Conservation (phyloP, 2,113 vertebrate species). For the Lophura nycthemera region DNA sequence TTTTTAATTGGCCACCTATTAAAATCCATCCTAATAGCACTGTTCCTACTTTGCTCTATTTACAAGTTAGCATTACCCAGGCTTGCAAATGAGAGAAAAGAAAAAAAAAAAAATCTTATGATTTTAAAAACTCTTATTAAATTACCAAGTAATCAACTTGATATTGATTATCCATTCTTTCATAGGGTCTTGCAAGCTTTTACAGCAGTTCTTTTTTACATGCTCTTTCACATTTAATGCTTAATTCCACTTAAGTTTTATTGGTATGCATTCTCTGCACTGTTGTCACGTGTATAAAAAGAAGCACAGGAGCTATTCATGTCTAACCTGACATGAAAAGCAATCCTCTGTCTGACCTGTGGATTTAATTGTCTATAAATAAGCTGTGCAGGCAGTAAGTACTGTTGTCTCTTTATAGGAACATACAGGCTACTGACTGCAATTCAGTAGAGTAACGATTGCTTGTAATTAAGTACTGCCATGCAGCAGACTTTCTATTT, state of each 20-base stretch:
- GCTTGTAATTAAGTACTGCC: neutral
- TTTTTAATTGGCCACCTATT: neutral
- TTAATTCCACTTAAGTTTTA: neutral
- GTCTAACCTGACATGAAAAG: neutral
- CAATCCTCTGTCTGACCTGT: neutral
- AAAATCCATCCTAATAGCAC: neutral
- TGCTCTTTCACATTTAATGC: neutral
- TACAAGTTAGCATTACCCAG: neutral
- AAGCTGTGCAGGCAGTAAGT: neutral
- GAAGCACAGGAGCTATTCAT: neutral
- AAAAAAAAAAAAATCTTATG: neutral
- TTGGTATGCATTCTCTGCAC: neutral
- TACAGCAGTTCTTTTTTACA: neutral
- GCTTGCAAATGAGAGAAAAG: neutral
- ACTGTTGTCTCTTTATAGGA: too few species aligned
- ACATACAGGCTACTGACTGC: neutral
- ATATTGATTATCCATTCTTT: neutral
- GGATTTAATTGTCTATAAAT: neutral
- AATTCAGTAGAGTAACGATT: neutral
- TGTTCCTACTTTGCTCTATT: neutral
- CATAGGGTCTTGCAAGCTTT: neutral
- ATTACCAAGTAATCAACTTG: neutral
- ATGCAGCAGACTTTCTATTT: neutral
- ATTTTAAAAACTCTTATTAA: neutral
- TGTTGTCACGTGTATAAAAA: neutral